Conservation (phyloP, 2,888 invertebrate genomes). For the Hyppa rectilinea region DNA sequence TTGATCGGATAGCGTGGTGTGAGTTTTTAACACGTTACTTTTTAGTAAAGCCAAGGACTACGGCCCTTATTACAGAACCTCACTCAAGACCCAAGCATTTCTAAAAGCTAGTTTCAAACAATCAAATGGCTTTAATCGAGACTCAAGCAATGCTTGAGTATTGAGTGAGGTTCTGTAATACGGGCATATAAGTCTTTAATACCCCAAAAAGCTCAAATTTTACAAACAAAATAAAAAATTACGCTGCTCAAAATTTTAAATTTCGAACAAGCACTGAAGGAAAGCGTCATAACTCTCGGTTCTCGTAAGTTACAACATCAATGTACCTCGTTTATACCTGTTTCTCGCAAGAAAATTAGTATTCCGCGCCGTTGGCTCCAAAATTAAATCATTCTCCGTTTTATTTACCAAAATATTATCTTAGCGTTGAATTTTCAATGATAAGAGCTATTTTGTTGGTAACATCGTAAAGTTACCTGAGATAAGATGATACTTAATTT, state of each 20-base stretch:
- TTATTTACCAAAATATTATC: conserved; percentile 67
- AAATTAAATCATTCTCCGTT: conserved; percentile 66
- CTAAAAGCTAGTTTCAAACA: no score
- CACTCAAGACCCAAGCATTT: no score
- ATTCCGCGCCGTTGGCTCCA: conserved; percentile 55
- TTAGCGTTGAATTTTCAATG: conserved; percentile 57
- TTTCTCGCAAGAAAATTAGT: conserved; percentile 61
- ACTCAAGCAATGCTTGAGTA: no score
- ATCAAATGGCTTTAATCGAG: no score
- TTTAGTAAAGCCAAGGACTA: no score
- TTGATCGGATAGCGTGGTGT: no score
- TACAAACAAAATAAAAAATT: conserved; percentile 16
- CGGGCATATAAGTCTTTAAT: neutral
- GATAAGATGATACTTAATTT: conserved; percentile 50
- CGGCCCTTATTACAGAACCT: no score
- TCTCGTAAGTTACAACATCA: conserved; percentile 50
- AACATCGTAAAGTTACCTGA: conserved; percentile 48
- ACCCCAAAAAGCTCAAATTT: neutral
- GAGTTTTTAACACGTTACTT: no score
- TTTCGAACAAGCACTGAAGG: conserved; percentile 39
- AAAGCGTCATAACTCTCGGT: conserved; percentile 31
- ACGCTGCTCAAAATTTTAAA: conserved; percentile 29
- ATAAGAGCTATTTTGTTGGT: conserved; percentile 54
- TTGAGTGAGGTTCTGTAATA: no score
- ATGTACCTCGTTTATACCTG: conserved; percentile 58